Evolutionary conservation across 2,113 vertebrate species (phyloP).

Genomic region (Todiramphus saurophagus): DNA sequence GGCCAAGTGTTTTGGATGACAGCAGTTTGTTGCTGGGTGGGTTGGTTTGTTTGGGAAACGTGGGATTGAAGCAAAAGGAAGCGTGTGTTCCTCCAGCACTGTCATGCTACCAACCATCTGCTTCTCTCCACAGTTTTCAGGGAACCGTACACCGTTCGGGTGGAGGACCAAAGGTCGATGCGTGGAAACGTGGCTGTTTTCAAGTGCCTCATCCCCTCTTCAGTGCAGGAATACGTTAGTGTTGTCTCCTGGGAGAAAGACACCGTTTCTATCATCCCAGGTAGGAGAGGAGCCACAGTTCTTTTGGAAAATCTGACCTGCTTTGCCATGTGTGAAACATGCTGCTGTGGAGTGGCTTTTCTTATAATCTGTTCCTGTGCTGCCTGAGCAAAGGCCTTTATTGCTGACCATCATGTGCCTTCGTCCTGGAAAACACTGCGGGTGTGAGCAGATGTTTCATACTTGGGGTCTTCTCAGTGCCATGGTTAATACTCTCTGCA

Average conservation of each 20-base stretch:
- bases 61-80: conserved; percentile 43
- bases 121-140: conserved; percentile 87
- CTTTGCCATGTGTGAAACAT: not conserved
- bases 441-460: not conserved
- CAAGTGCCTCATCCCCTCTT: conserved; percentile 99
- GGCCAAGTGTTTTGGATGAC: not conserved
- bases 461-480: not conserved
- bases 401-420: fast-evolving
- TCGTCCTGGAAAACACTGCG: fast-evolving
- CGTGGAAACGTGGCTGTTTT: conserved; percentile 98
- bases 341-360: fast-evolving
- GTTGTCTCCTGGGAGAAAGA: conserved; percentile 99
- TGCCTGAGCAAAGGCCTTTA: not conserved
- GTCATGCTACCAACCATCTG: conserved; percentile 43
- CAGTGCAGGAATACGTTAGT: conserved; percentile 98
- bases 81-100: conserved; percentile 6
- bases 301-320: not conserved
- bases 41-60: conserved; percentile 40
- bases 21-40: conserved; percentile 14
- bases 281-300: conserved; percentile 72
- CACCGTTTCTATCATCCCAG: conserved; percentile 96
- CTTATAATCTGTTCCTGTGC: not conserved
- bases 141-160: conserved; percentile 98
- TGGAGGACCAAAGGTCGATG: conserved; percentile 99
- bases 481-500: fast-evolving